phyloP scores from a whole-genome alignment of 2,888 invertebrate genomes.

The Cryptosula pallasiana region DNA sequence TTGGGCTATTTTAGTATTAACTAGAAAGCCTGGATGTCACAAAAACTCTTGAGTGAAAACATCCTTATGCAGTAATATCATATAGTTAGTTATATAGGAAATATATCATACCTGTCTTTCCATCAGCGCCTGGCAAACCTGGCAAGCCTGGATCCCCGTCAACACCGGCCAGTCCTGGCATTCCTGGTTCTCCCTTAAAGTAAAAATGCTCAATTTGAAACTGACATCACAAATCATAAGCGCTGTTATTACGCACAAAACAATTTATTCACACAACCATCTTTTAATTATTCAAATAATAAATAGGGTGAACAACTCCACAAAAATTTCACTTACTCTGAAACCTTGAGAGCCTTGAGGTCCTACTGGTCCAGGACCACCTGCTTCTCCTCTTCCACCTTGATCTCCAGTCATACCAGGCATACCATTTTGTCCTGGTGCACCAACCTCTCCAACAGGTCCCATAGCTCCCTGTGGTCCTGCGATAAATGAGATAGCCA shows the following conservation, averaged over 20 bases:
- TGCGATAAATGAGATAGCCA: too few species aligned
- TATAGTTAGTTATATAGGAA: too few species aligned
- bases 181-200: neutral
- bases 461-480: slow-evolving; percentile 3
- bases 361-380: slow-evolving; percentile 13
- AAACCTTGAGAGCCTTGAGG: slow-evolving; percentile 5
- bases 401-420: slow-evolving; percentile 2
- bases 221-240: too few species aligned
- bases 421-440: neutral
- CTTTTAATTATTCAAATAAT: too few species aligned
- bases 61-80: too few species aligned
- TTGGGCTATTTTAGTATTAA: too few species aligned
- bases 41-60: too few species aligned
- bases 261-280: too few species aligned
- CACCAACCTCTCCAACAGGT: slow-evolving; percentile 8
- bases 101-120: slow-evolving; percentile 19
- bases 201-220: too few species aligned
- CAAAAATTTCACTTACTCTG: neutral
- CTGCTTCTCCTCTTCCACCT: neutral
- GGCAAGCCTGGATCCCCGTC: slow-evolving; percentile 24
- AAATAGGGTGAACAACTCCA: too few species aligned
- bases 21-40: neutral
- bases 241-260: too few species aligned
- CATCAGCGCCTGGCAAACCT: slow-evolving; percentile 24
- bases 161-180: neutral